phyloP scores from a whole-genome alignment of 2,797 vertebrate species.

The Melanotaenia trifasciata region DNA sequence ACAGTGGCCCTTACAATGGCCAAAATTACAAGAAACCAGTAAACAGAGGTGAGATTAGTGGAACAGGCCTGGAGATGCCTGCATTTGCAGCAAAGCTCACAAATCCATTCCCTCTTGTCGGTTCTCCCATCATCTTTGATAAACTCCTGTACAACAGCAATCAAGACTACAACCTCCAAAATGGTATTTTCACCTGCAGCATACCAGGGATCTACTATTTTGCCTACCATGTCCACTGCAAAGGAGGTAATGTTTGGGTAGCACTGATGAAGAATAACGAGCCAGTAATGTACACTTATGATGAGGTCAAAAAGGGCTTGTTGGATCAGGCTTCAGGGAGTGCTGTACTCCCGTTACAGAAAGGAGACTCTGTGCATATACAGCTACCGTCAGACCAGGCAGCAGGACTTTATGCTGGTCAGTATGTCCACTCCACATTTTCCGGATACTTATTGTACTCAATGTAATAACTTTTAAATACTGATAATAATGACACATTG shows the following conservation, averaged over 20 bases:
- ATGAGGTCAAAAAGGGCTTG: conserved; percentile 96
- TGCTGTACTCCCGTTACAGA: conserved; percentile 89
- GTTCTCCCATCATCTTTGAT: conserved; percentile 93
- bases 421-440: conserved; percentile 96
- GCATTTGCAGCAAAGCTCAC: conserved; percentile 94
- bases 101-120: conserved; percentile 91
- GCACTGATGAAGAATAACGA: conserved; percentile 96
- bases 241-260: conserved; percentile 96
- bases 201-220: conserved; percentile 97
- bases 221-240: conserved; percentile 95
- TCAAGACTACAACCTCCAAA: conserved; percentile 95
- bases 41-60: conserved; percentile 70
- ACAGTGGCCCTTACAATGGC: conserved; percentile 85
- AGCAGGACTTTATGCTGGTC: conserved; percentile 94
- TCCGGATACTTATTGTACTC: conserved; percentile 98
- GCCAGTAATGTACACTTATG: conserved; percentile 97
- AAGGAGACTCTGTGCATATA: conserved; percentile 91
- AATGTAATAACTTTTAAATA: conserved; percentile 79
- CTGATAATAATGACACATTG: conserved; percentile 1
- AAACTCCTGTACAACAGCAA: conserved; percentile 94
- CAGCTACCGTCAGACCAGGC: conserved; percentile 97
- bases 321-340: conserved; percentile 98
- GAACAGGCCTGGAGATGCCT: conserved; percentile 86
- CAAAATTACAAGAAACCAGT: conserved; percentile 87
- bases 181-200: conserved; percentile 93